Evolutionary conservation across 2,113 vertebrate genomes (phyloP).

Genomic region (Centrocercus urophasianus): DNA sequence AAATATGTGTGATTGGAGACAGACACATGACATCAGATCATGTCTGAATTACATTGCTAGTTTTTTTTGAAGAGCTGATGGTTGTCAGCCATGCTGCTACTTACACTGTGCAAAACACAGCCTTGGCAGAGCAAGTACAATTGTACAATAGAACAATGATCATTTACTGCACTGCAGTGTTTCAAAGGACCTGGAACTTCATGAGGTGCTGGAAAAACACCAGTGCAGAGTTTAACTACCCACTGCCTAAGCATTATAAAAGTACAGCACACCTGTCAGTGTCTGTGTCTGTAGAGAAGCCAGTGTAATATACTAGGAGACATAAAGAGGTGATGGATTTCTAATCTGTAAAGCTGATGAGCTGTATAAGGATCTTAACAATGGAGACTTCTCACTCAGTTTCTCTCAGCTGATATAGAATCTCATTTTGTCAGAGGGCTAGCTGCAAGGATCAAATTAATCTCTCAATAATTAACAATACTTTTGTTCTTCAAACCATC

Average conservation of each 20-base stretch:
- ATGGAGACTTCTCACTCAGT: background rate
- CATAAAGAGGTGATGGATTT: conserved; percentile 53
- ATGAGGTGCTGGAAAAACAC: background rate
- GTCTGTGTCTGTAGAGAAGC: background rate
- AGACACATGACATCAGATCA: background rate
- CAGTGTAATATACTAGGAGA: conserved; percentile 22
- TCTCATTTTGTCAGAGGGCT: conserved; percentile 53
- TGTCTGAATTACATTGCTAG: background rate
- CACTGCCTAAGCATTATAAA: conserved; percentile 17
- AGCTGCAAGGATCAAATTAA: conserved; percentile 60
- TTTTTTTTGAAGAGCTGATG: background rate
- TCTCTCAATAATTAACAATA: conserved; percentile 50
- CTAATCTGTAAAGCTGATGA: conserved; percentile 60
- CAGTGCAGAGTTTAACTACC: background rate
- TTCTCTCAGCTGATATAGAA: conserved; percentile 44
- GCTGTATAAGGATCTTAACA: conserved; percentile 30
- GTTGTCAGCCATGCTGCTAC: background rate
- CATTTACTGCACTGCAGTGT: background rate
- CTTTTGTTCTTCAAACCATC: conserved; percentile 47
- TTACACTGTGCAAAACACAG: background rate
- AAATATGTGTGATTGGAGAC: accelerated
- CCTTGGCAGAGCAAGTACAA: background rate
- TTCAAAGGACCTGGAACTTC: background rate
- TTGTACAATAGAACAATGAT: background rate
- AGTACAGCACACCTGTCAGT: conserved; percentile 2